phyloP scores from a whole-genome alignment of 2,113 vertebrate species.

The Urocitellus parryii region DNA sequence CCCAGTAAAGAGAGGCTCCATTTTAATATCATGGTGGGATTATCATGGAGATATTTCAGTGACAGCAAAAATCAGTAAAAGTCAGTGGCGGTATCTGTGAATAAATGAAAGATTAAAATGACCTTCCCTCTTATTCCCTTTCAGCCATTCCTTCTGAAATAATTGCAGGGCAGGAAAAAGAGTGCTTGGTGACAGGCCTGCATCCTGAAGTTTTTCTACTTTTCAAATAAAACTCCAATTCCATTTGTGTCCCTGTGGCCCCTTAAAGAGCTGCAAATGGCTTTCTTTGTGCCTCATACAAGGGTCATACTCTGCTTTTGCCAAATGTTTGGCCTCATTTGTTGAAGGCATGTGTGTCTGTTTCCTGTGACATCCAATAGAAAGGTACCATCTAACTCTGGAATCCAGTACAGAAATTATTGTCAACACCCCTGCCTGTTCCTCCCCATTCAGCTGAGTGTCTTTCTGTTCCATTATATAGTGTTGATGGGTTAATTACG shows the following conservation, averaged over 20 bases:
- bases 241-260: not conserved
- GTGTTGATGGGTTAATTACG: conserved; percentile 31
- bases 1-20: not conserved
- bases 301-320: not conserved
- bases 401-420: not conserved
- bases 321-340: not conserved
- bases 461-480: not conserved
- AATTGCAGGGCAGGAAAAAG: not conserved
- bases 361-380: not conserved
- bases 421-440: not conserved
- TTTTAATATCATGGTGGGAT: not conserved
- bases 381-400: not conserved
- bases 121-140: no score
- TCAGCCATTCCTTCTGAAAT: no score
- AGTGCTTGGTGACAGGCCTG: not conserved
- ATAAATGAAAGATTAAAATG: no score
- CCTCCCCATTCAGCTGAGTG: not conserved
- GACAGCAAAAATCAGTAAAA: no score
- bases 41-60: not conserved
- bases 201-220: not conserved
- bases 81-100: no score
- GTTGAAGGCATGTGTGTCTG: not conserved
- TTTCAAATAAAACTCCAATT: not conserved
- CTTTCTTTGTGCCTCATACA: not conserved
- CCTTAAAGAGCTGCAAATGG: not conserved